These are phyloP conservation scores for Telenomus remus DNA, from an alignment of 1,140 invertebrate species.

Conservation along the genomic window DNA sequence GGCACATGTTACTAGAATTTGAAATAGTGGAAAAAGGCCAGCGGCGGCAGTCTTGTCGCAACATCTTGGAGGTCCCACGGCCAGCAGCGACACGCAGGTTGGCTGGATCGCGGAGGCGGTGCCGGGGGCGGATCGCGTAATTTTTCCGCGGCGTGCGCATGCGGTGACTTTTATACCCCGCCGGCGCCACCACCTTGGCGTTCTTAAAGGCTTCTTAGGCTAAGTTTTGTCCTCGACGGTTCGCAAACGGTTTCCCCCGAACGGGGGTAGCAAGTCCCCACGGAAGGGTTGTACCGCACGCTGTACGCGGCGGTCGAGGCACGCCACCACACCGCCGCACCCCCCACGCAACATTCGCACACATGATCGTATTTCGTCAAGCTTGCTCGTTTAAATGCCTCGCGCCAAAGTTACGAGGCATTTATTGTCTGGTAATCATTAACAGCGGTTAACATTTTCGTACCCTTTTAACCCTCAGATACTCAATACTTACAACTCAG, in stretches of 20 bases:
- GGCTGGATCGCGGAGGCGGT: conserved; percentile 66
- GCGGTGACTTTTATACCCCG: conserved; percentile 72
- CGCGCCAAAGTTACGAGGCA: conserved; percentile 34
- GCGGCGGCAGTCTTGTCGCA: conserved; percentile 58
- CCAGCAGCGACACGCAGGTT: conserved; percentile 46
- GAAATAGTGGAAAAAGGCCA: conserved; percentile 68
- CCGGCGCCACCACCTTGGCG: conserved; percentile 63
- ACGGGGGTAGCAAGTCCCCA: conserved; percentile 37
- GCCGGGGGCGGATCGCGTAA: conserved; percentile 70
- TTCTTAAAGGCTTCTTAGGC: conserved; percentile 76
- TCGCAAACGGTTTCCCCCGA: conserved; percentile 31
- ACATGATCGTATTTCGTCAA: conserved; percentile 34
- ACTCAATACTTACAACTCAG: not conserved
- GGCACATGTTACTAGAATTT: conserved; percentile 66
- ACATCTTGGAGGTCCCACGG: conserved; percentile 57
- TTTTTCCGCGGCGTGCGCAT: conserved; percentile 73
- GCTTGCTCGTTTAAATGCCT: conserved; percentile 30
- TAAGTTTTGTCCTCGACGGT: conserved; percentile 71
- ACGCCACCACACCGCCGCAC: conserved; percentile 19
- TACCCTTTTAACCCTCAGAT: not conserved
- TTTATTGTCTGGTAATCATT: conserved; percentile 43
- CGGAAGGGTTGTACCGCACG: conserved; percentile 63
- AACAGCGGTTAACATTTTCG: conserved; percentile 21
- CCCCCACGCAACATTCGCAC: conserved; percentile 10
- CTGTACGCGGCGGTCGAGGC: conserved; percentile 56